Evolutionary conservation across 23 tunicate genomes (phyloP).

Genomic region (Halocynthia roretzi): DNA sequence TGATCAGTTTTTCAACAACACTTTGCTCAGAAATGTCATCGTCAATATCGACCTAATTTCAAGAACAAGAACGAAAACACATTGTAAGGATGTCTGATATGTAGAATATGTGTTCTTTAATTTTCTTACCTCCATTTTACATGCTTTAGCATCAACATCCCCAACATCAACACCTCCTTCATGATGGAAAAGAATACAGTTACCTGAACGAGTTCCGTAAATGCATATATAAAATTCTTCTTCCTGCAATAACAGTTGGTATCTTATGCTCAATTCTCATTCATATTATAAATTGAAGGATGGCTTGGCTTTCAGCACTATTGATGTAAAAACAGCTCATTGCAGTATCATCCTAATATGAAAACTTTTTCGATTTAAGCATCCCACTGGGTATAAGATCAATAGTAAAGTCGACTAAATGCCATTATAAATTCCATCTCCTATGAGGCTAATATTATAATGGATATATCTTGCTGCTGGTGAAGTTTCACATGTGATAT

Average conservation of each 20-base stretch:
- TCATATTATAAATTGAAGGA: neutral
- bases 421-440: too few species aligned
- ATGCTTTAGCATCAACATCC: slow-evolving; percentile 94
- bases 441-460: too few species aligned
- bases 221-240: slow-evolving; percentile 95
- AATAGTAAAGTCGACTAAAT: too few species aligned
- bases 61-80: slow-evolving; percentile 7
- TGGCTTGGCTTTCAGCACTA: neutral
- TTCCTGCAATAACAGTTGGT: slow-evolving; percentile 21
- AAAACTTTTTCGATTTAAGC: neutral
- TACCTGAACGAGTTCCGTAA: slow-evolving; percentile 56
- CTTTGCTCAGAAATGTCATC: slow-evolving; percentile 21
- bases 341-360: neutral
- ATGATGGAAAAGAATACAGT: slow-evolving; percentile 81
- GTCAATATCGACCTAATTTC: slow-evolving; percentile 46
- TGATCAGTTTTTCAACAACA: slow-evolving; percentile 20
- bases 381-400: too few species aligned
- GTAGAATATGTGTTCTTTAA: too few species aligned
- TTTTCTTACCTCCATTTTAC: slow-evolving; percentile 37
- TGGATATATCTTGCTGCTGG: too few species aligned
- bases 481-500: too few species aligned
- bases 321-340: neutral
- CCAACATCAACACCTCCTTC: slow-evolving; percentile 99
- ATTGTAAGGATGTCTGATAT: neutral
- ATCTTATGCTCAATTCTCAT: neutral